phyloP scores from a whole-genome alignment of 2,113 vertebrate genomes.

The Polyodon spathula region DNA sequence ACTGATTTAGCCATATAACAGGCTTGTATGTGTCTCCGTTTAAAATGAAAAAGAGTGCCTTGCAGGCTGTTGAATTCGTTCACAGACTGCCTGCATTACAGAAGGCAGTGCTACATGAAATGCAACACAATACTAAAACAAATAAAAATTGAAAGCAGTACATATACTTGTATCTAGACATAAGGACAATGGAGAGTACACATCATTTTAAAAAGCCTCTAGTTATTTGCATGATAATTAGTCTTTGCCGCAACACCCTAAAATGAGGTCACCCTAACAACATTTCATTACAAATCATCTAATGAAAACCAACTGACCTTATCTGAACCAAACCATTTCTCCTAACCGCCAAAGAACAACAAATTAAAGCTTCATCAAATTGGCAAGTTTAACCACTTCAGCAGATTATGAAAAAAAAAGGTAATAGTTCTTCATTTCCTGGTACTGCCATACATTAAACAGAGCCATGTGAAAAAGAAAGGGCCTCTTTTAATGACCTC shows the following conservation, averaged over 20 bases:
- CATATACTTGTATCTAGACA: not conserved
- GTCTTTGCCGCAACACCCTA: not conserved
- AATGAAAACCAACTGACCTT: constrained; percentile 18
- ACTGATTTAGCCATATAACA: no score
- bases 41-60: not conserved
- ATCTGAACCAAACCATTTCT: constrained; percentile 33
- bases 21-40: no score
- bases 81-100: no score
- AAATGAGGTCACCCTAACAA: not conserved
- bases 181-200: not conserved
- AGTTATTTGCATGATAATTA: not conserved
- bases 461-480: constrained; percentile 29
- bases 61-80: no score
- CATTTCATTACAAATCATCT: not conserved
- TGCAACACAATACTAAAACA: no score
- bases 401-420: constrained; percentile 33
- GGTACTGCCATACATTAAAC: constrained; percentile 34
- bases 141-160: not conserved
- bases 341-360: constrained; percentile 38
- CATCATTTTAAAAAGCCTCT: not conserved
- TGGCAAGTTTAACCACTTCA: constrained; percentile 36
- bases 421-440: constrained; percentile 34
- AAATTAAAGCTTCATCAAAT: constrained; percentile 37
- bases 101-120: no score
- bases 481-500: constrained; percentile 34